phyloP scores from a whole-genome alignment of 1,140 invertebrate species.

The Drosophila jambulina region DNA sequence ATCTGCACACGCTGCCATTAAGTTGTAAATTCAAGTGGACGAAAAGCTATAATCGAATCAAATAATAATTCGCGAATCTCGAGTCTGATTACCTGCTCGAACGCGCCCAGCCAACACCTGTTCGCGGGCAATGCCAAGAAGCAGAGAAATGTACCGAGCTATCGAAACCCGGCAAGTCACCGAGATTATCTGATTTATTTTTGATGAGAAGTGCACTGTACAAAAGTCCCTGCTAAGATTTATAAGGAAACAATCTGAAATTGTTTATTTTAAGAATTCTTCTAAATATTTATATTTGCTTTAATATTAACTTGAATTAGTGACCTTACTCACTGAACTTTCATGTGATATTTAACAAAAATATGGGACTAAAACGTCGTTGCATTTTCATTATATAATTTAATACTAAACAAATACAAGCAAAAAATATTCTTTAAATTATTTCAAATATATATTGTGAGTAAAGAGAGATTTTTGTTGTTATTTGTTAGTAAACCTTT shows the following conservation, averaged over 20 bases:
- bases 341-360: neutral
- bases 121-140: conserved; percentile 41
- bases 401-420: neutral
- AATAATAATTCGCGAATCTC: conserved; percentile 45
- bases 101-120: conserved; percentile 56
- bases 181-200: conserved; percentile 34
- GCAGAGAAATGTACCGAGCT: conserved; percentile 65
- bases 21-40: conserved; percentile 41
- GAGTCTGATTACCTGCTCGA: conserved; percentile 41
- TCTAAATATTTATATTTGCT: neutral
- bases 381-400: neutral
- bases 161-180: conserved; percentile 34
- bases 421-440: neutral
- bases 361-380: neutral
- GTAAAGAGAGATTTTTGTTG: no score
- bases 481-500: no score
- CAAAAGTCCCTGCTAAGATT: neutral
- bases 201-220: conserved; percentile 23
- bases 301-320: neutral
- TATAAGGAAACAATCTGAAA: neutral
- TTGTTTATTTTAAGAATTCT: neutral
- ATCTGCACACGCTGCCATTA: conserved; percentile 34
- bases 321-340: neutral
- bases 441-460: neutral
- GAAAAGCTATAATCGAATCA: conserved; percentile 47